A percentile compares a stretch with the other conserved stretches of the same genome.
phyloP scores from a whole-genome alignment of 2,888 invertebrate genomes.

The Eupithecia tripunctaria region DNA sequence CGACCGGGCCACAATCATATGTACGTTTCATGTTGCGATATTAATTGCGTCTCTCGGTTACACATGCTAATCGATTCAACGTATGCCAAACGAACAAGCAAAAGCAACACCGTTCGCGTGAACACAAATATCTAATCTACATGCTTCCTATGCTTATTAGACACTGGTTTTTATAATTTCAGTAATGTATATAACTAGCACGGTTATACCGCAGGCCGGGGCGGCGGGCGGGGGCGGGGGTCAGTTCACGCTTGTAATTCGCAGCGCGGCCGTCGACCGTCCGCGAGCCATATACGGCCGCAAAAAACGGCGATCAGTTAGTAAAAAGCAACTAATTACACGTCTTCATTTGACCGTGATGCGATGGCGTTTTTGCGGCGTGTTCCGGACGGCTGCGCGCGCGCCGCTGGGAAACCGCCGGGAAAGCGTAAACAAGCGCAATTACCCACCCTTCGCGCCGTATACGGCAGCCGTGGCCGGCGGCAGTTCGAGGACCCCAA shows the following conservation, averaged over 20 bases:
- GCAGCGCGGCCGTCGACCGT: constrained; percentile 71
- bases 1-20: neutral
- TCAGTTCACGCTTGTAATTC: constrained; percentile 60
- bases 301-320: constrained; percentile 67
- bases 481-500: constrained; percentile 47
- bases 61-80: constrained; percentile 10
- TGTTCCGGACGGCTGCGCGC: constrained; percentile 65
- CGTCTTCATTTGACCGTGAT: constrained; percentile 83
- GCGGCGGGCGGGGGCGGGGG: constrained; percentile 1
- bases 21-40: constrained; percentile 8
- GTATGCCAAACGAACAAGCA: constrained; percentile 5
- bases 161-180: neutral
- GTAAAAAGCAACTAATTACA: constrained; percentile 78
- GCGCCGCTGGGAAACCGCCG: constrained; percentile 68
- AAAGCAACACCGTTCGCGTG: constrained; percentile 3
- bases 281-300: constrained; percentile 65
- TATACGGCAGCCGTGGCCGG: constrained; percentile 47
- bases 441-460: constrained; percentile 51
- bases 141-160: neutral
- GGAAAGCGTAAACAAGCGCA: constrained; percentile 56
- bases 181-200: neutral
- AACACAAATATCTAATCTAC: neutral
- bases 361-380: constrained; percentile 67
- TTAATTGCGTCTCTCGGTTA: constrained; percentile 11
- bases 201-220: neutral